These are phyloP conservation scores for Synanthedon vespiformis DNA, from an alignment of 2,888 invertebrate species.

Conservation along the genomic window DNA sequence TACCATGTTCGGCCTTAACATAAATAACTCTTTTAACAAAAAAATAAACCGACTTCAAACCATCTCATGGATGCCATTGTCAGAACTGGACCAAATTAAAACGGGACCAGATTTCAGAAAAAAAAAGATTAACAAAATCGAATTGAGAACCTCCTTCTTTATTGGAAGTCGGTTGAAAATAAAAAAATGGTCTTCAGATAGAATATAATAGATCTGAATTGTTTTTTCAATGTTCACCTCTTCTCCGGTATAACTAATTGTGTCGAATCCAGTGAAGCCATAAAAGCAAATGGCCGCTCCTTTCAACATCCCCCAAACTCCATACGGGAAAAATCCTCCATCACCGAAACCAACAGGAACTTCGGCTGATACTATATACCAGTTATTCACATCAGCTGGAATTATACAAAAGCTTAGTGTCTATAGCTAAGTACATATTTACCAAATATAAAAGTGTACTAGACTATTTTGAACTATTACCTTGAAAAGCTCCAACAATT, in stretches of 20 bases:
- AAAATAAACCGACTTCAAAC: no score
- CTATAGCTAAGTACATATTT: no score
- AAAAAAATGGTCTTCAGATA: no score
- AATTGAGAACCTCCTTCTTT: no score
- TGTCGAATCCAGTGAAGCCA: conserved; percentile 94
- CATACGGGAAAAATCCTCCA: conserved; percentile 93
- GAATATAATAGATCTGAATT: background rate
- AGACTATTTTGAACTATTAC: conserved; percentile 31
- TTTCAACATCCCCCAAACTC: conserved; percentile 80
- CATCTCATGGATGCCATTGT: no score
- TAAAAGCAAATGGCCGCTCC: conserved; percentile 89
- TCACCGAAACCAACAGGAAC: conserved; percentile 66
- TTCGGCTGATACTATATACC: conserved; percentile 50
- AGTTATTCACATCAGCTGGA: conserved; percentile 66
- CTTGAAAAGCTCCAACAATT: conserved; percentile 75
- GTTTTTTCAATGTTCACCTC: conserved; percentile 72
- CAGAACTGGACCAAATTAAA: no score
- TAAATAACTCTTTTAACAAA: no score
- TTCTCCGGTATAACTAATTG: conserved; percentile 85
- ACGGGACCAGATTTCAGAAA: no score
- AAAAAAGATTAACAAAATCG: no score
- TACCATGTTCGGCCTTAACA: no score
- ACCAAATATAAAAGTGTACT: no score
- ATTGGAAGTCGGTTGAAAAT: no score
- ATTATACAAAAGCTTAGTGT: conserved; percentile 3